Percentiles rank a stretch among this genome's conserved stretches.
phyloP scores from a whole-genome alignment of 37 sponge, comb jelly and placozoan genomes.

The Agelas oroides region DNA sequence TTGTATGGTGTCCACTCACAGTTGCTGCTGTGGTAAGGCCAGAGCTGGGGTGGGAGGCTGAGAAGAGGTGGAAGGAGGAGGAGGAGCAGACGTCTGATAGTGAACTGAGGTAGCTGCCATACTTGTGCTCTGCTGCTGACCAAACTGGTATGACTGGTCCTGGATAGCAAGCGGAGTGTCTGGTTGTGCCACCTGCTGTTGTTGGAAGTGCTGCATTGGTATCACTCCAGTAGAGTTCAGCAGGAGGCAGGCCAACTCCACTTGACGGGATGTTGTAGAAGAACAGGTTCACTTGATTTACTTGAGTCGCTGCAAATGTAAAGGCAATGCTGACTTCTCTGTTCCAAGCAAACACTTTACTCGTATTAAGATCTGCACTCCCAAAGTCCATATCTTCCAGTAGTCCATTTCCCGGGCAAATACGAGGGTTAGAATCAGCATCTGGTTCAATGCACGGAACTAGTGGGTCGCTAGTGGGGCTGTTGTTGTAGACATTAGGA shows the following conservation, averaged over 20 bases:
- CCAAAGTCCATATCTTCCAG: conserved; percentile 4
- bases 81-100: neutral
- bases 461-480: no score
- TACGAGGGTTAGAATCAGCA: no score
- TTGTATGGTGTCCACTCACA: neutral
- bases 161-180: neutral
- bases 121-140: neutral
- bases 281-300: conserved; percentile 47
- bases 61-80: neutral
- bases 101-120: neutral
- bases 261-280: conserved; percentile 59
- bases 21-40: neutral
- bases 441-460: no score
- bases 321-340: neutral
- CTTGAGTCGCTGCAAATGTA: neutral
- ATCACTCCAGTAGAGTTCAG: neutral
- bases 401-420: no score
- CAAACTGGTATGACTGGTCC: neutral
- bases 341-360: conserved; percentile 42
- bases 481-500: no score
- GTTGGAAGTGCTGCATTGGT: neutral
- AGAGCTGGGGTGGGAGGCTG: neutral
- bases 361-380: neutral
- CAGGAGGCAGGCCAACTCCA: conserved; percentile 55
- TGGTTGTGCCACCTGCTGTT: neutral